phyloP scores from a whole-genome alignment of 2,797 vertebrate species.

The Pseudomugil tenellus region DNA sequence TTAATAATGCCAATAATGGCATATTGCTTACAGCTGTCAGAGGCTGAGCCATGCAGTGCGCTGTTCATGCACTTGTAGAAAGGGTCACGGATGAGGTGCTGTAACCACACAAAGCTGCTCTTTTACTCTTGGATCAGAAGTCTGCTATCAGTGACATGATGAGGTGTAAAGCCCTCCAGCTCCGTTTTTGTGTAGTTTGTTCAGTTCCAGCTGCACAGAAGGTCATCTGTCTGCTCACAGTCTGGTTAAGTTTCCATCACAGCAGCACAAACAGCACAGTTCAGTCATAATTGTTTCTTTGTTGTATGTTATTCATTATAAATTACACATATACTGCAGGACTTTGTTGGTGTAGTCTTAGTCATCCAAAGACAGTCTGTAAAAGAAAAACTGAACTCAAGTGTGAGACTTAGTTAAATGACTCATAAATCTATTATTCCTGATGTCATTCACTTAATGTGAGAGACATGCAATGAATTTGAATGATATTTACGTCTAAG shows the following conservation, averaged over 20 bases:
- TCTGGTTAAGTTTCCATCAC: conserved; percentile 16
- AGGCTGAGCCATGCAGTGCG: conserved; percentile 35
- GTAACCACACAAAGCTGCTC: conserved; percentile 47
- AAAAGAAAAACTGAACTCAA: not conserved
- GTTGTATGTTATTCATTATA: no score
- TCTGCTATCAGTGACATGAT: conserved; percentile 28
- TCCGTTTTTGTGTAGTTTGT: conserved; percentile 19
- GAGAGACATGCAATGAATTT: not conserved
- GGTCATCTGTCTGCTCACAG: conserved; percentile 15
- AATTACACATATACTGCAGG: not conserved
- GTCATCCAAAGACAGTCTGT: not conserved
- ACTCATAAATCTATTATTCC: not conserved
- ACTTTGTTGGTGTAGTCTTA: not conserved
- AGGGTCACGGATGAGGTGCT: conserved; percentile 52
- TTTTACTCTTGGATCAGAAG: conserved; percentile 40
- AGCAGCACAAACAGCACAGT: conserved; percentile 1
- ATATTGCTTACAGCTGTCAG: conserved; percentile 73
- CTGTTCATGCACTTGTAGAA: conserved; percentile 37
- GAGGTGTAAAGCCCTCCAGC: conserved; percentile 34
- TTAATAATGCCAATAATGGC: conserved; percentile 76
- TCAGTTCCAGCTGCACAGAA: conserved; percentile 5
- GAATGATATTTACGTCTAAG: no score
- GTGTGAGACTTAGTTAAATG: conserved; percentile 1
- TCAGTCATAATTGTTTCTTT: not conserved
- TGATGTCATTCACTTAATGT: not conserved